Percentiles rank a stretch among this genome's conserved stretches.
Conservation (phyloP, 2,797 vertebrate species). For the Cynopterus sphinx region DNA sequence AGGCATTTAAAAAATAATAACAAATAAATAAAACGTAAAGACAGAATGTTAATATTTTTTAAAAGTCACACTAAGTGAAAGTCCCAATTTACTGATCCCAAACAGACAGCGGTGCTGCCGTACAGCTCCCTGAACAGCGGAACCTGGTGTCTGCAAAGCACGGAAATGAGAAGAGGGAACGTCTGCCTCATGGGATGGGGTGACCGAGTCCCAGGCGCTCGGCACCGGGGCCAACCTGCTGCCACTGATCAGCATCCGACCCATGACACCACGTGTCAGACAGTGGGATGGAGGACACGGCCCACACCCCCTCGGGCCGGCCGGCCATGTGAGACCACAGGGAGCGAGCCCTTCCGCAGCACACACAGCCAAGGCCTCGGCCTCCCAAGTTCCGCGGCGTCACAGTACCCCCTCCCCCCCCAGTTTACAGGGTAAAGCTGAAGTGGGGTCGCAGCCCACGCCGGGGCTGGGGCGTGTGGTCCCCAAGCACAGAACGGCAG, state of each 20-base stretch:
- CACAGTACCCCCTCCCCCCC: neutral
- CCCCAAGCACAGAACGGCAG: neutral
- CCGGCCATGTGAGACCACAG: neutral
- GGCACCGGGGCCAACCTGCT: neutral
- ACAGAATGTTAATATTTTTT: neutral
- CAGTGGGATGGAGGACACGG: neutral
- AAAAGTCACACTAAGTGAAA: neutral
- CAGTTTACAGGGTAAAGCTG: neutral
- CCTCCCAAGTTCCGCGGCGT: neutral
- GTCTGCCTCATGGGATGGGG: neutral
- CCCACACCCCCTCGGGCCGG: neutral
- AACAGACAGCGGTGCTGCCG: neutral
- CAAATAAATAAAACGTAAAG: neutral
- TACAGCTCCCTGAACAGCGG: neutral
- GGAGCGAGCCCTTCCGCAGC: neutral
- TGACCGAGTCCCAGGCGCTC: neutral
- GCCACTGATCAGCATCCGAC: neutral
- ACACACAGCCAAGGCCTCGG: neutral
- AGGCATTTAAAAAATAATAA: no score
- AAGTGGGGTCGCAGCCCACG: neutral
- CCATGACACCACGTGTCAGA: rapidly evolving
- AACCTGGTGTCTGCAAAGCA: neutral
- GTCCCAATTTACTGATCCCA: neutral
- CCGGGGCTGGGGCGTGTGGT: neutral
- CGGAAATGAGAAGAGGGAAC: neutral